Conservation (phyloP, 2,113 vertebrate species). For the Apistogramma diplotaenia region DNA sequence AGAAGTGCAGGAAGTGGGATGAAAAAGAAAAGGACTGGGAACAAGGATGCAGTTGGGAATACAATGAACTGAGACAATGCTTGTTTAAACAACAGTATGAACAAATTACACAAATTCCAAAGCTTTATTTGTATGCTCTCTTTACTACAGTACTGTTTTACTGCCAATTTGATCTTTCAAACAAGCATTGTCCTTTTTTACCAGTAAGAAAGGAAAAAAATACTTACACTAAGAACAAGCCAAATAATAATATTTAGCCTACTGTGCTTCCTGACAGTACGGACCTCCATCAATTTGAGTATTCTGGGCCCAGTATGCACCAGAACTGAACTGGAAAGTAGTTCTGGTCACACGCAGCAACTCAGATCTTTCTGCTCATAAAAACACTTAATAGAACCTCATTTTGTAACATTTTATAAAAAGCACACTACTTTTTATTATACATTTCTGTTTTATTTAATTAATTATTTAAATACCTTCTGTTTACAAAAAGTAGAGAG, state of each 20-base stretch:
- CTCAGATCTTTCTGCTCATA: not conserved
- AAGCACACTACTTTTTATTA: not conserved
- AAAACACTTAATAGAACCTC: not conserved
- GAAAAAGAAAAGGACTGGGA: slow-evolving; percentile 44
- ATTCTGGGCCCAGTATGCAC: not conserved
- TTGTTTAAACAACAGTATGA: slow-evolving; percentile 57
- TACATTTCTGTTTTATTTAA: no score
- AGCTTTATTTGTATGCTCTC: not conserved
- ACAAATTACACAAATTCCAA: not conserved
- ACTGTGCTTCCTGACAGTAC: not conserved
- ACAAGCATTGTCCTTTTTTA: slow-evolving; percentile 47
- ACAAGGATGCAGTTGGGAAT: slow-evolving; percentile 7
- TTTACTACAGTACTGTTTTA: not conserved
- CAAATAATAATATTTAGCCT: slow-evolving; percentile 18
- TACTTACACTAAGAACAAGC: slow-evolving; percentile 17
- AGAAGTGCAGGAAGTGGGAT: slow-evolving; percentile 36
- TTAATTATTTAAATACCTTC: not conserved
- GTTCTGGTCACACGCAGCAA: not conserved
- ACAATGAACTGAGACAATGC: slow-evolving; percentile 25
- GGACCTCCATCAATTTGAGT: not conserved
- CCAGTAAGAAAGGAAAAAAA: slow-evolving; percentile 16
- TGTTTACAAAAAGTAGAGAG: not conserved
- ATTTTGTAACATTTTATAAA: not conserved
- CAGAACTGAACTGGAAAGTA: not conserved
- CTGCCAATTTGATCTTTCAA: slow-evolving; percentile 40